Percentiles rank a stretch among this genome's conserved stretches.
Conservation (phyloP, 2,113 vertebrate species). For the Oryzias melastigma region DNA sequence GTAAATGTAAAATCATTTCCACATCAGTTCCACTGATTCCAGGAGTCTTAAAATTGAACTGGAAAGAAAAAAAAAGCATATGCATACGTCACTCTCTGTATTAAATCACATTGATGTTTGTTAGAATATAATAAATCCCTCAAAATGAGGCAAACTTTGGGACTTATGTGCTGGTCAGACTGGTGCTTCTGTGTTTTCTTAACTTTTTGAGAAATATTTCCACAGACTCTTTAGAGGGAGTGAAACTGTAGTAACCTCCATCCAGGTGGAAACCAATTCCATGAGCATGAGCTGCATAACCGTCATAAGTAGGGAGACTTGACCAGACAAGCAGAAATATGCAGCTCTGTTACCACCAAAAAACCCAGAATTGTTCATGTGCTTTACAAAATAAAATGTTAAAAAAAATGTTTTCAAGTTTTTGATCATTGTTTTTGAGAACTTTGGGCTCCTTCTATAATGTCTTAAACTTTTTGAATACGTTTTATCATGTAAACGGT, state of each 20-base stretch:
- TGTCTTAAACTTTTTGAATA: too few relatives aligned
- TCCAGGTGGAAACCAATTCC: conserved; percentile 40
- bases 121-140: conserved; percentile 71
- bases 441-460: too few relatives aligned
- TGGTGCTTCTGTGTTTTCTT: conserved; percentile 6
- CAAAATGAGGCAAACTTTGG: conserved; percentile 62
- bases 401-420: too few relatives aligned
- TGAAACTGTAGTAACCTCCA: conserved; percentile 51
- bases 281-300: conserved; percentile 42
- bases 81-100: conserved; percentile 37
- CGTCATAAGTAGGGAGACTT: conserved; percentile 26
- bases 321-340: conserved; percentile 36
- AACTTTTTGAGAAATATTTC: conserved; percentile 11
- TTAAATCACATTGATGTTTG: conserved; percentile 74
- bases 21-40: conserved; percentile 46
- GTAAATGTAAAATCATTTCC: conserved; percentile 48
- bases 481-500: too few relatives aligned
- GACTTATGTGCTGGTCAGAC: conserved; percentile 15
- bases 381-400: too few relatives aligned
- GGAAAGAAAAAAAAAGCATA: conserved; percentile 38
- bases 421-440: too few relatives aligned
- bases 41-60: conserved; percentile 51
- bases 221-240: conserved; percentile 19
- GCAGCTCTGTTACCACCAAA: conserved; percentile 23
- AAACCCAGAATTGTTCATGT: background rate